These are phyloP conservation scores for Arvicanthis niloticus DNA, from an alignment of 2,113 vertebrate species.

Conservation along the genomic window DNA sequence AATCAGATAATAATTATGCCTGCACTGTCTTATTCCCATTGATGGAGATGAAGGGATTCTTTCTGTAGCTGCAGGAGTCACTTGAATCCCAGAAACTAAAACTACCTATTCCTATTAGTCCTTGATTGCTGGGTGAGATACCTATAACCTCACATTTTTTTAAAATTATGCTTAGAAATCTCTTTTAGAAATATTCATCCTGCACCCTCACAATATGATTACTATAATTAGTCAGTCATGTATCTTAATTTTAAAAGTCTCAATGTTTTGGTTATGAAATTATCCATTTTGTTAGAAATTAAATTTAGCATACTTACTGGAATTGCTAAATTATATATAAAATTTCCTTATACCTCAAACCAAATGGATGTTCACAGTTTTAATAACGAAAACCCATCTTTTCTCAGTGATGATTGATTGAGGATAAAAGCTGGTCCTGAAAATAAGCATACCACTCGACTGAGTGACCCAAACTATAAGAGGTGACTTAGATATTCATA, in stretches of 20 bases:
- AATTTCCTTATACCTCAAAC: neutral
- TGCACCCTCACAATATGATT: neutral
- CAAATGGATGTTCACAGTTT: neutral
- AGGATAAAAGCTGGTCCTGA: neutral
- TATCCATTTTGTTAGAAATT: neutral
- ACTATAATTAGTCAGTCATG: neutral
- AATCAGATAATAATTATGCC: neutral
- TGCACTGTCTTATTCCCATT: neutral
- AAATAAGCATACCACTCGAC: neutral
- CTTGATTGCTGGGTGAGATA: neutral
- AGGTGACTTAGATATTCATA: neutral
- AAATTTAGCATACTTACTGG: neutral
- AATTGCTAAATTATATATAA: neutral
- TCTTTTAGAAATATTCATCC: neutral
- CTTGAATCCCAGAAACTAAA: neutral
- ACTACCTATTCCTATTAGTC: neutral
- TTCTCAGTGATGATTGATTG: neutral
- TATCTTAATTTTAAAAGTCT: neutral
- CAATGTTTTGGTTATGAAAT: neutral
- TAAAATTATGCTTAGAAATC: neutral
- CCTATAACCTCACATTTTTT: neutral
- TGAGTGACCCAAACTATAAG: neutral
- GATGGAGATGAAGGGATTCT: neutral
- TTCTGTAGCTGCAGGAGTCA: neutral
- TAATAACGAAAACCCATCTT: neutral